Evolutionary conservation across 2,888 invertebrate species (phyloP).

Genomic region (Lucinisca nassula): DNA sequence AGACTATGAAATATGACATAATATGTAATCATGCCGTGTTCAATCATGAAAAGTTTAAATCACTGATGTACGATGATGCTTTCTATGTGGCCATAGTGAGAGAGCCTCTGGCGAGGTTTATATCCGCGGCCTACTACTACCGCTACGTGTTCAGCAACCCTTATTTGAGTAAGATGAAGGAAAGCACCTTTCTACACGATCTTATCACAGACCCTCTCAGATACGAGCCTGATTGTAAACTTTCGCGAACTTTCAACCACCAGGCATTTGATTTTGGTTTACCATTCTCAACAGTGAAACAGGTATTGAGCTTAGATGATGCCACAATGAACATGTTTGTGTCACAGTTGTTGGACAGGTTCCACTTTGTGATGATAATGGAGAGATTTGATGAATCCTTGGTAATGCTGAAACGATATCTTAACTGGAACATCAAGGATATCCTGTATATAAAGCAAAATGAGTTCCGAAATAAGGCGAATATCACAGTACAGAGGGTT

Average conservation of each 20-base stretch:
- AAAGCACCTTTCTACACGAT: neutral
- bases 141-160: neutral
- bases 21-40: conserved; percentile 9
- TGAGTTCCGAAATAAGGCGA: neutral
- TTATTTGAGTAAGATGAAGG: neutral
- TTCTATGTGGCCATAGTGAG: conserved; percentile 7
- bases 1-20: neutral
- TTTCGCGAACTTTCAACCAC: neutral
- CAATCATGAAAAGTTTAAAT: neutral
- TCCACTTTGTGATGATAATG: conserved; percentile 19
- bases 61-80: neutral
- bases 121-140: neutral
- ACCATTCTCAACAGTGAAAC: neutral
- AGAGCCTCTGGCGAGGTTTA: neutral
- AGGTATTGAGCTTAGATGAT: neutral
- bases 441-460: conserved; percentile 22
- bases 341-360: neutral
- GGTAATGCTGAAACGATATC: conserved; percentile 8
- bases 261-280: conserved; percentile 4
- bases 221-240: neutral
- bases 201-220: neutral
- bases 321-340: neutral
- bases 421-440: conserved; percentile 31
- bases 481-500: neutral
- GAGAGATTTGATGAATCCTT: conserved; percentile 32